A percentile compares a stretch with the other conserved stretches of the same genome.
Evolutionary conservation across 2,113 vertebrate species (phyloP).

Genomic region (Centropus bengalensis): DNA sequence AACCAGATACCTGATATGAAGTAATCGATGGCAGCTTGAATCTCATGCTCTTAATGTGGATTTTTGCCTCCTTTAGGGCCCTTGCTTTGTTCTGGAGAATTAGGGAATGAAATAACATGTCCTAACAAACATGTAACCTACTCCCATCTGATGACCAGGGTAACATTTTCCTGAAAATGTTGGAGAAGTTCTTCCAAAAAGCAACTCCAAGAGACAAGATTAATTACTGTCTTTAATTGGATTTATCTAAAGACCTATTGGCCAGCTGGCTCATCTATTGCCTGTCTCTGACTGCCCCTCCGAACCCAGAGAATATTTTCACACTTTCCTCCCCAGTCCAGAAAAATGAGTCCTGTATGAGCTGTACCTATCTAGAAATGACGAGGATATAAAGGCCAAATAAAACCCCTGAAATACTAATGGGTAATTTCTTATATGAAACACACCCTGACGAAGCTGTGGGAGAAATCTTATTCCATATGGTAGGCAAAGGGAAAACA

Average conservation of each 20-base stretch:
- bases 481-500: background rate
- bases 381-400: background rate
- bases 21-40: background rate
- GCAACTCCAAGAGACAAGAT: background rate
- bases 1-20: background rate
- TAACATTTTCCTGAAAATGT: background rate
- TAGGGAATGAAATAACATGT: background rate
- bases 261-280: background rate
- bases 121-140: background rate
- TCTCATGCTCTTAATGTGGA: background rate
- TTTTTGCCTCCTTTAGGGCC: background rate
- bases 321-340: background rate
- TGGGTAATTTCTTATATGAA: accelerated
- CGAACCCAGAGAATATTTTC: background rate
- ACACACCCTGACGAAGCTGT: background rate
- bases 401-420: background rate
- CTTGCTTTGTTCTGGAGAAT: background rate
- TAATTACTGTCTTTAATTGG: background rate
- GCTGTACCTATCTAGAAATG: background rate
- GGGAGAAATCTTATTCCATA: background rate
- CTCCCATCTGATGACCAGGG: background rate
- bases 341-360: background rate
- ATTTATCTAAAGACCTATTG: background rate
- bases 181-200: background rate
- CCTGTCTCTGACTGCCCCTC: background rate